Percentiles rank a stretch among this genome's conserved stretches.
Conservation (phyloP, 2,797 vertebrate species). For the Catamblyrhynchus diadema region DNA sequence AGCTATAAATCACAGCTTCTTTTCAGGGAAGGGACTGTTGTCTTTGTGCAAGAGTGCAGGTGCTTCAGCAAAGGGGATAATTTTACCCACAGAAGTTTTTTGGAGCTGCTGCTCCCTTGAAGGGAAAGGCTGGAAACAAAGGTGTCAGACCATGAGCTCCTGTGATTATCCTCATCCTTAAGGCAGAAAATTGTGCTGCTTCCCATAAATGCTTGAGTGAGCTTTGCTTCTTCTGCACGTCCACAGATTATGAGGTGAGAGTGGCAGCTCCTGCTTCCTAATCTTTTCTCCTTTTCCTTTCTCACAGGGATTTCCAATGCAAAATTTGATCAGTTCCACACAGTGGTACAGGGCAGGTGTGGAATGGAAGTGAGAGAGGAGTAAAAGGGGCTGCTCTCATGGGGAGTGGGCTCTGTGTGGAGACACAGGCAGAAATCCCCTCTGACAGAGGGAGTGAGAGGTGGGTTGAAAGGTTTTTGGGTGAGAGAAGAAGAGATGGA, state of each 20-base stretch:
- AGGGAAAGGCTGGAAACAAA: neutral
- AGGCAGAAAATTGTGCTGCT: neutral
- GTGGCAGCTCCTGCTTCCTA: neutral
- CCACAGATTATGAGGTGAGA: neutral
- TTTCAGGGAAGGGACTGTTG: neutral
- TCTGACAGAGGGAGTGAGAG: neutral
- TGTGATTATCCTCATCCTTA: neutral
- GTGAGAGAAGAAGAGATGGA: neutral
- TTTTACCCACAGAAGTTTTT: neutral
- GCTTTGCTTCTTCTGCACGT: neutral
- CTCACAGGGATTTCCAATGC: neutral
- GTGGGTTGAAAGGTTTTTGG: neutral
- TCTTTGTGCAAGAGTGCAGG: neutral
- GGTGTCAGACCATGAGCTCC: neutral
- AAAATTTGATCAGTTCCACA: neutral
- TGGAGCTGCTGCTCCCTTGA: neutral
- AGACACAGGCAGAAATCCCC: accelerated
- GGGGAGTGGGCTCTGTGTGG: neutral
- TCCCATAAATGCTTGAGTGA: neutral
- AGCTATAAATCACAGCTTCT: neutral
- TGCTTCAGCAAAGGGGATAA: neutral
- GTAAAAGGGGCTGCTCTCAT: neutral
- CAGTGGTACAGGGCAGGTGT: neutral
- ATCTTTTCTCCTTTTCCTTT: neutral
- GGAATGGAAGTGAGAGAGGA: neutral